Evolutionary conservation across 2,888 invertebrate genomes (phyloP).

Genomic region (Myathropa florea): DNA sequence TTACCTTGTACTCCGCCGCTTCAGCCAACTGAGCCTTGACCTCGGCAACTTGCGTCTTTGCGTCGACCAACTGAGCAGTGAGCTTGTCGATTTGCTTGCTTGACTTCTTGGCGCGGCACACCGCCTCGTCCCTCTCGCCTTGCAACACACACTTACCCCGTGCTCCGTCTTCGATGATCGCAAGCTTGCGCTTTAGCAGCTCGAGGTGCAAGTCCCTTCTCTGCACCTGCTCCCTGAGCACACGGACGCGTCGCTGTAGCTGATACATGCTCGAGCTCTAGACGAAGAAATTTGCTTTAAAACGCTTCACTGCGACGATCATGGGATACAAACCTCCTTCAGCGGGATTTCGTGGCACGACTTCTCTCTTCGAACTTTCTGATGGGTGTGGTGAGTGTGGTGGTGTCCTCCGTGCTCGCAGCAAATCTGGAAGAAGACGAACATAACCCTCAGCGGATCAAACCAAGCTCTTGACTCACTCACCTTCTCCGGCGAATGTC

Average conservation of each 20-base stretch:
- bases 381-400: conserved; percentile 80
- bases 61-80: conserved; percentile 89
- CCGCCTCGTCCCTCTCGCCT: conserved; percentile 87
- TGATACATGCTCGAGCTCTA: conserved; percentile 94
- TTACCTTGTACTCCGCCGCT: conserved; percentile 92
- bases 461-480: neutral
- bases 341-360: conserved; percentile 90
- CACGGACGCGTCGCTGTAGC: conserved; percentile 91
- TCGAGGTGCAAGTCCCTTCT: conserved; percentile 95
- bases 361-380: conserved; percentile 88
- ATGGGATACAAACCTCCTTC: conserved; percentile 86
- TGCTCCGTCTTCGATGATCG: conserved; percentile 89
- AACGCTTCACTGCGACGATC: too few relatives aligned
- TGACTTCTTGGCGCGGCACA: conserved; percentile 88
- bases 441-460: neutral
- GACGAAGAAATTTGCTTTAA: conserved; percentile 64
- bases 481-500: conserved; percentile 73
- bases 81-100: conserved; percentile 92
- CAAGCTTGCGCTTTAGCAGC: conserved; percentile 91
- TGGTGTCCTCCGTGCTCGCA: conserved; percentile 73
- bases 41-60: conserved; percentile 90
- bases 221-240: conserved; percentile 93
- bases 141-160: conserved; percentile 84
- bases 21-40: conserved; percentile 92
- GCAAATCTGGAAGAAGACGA: conserved; percentile 73